These are phyloP conservation scores for Eupithecia exiguata DNA, from an alignment of 2,888 invertebrate genomes.

Conservation along the genomic window DNA sequence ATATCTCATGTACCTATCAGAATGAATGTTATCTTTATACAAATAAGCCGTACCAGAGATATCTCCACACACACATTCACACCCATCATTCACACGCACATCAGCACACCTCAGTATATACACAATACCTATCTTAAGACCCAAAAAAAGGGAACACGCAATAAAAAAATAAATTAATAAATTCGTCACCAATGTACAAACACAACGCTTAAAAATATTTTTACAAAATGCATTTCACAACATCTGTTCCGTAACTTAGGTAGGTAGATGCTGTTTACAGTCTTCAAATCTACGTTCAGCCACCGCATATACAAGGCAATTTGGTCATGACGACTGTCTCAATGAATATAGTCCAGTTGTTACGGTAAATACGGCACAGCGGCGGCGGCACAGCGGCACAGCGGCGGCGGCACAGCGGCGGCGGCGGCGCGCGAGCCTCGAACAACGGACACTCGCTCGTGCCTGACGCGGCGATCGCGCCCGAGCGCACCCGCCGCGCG, in stretches of 20 bases:
- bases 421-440: no score
- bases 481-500: no score
- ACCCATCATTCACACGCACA: conserved; percentile 33
- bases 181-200: conserved; percentile 57
- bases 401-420: no score
- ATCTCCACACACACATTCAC: conserved; percentile 37
- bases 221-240: conserved; percentile 37
- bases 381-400: no score
- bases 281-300: background rate
- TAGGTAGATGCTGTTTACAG: background rate
- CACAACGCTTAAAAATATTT: conserved; percentile 41
- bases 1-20: background rate
- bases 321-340: background rate
- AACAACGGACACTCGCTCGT: no score
- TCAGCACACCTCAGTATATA: conserved; percentile 25
- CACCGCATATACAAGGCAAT: background rate
- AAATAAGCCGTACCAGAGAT: conserved; percentile 51
- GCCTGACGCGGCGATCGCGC: no score
- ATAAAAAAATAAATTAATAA: conserved; percentile 63
- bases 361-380: background rate
- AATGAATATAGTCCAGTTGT: background rate
- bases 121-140: conserved; percentile 21
- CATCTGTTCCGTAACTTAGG: background rate
- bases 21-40: conserved; percentile 52
- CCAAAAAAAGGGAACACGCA: conserved; percentile 31